Evolutionary conservation across 2,888 invertebrate genomes (phyloP).

Genomic region (Prenolepis imparis): DNA sequence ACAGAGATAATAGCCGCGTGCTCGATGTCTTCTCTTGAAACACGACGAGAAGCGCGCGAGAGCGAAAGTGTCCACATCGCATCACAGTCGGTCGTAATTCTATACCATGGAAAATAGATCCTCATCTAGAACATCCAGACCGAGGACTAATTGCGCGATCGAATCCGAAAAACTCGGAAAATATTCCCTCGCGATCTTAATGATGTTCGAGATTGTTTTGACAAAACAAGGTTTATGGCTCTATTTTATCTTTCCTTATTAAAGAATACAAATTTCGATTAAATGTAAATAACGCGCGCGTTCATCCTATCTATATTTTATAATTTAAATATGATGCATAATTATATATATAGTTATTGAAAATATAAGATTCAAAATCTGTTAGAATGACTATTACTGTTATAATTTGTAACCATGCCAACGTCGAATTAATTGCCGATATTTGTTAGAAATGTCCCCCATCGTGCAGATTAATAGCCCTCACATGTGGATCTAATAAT

Average conservation of each 20-base stretch:
- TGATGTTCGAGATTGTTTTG: neutral
- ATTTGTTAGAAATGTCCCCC: slow-evolving; percentile 31
- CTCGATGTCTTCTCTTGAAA: slow-evolving; percentile 1
- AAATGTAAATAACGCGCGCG: neutral
- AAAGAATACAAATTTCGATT: neutral
- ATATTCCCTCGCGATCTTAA: slow-evolving; percentile 15
- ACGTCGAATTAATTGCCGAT: slow-evolving; percentile 37
- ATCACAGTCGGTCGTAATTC: slow-evolving; percentile 51
- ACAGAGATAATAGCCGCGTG: slow-evolving; percentile 28
- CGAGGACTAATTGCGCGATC: slow-evolving; percentile 61
- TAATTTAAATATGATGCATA: neutral
- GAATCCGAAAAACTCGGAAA: slow-evolving; percentile 20
- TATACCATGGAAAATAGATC: slow-evolving; percentile 69
- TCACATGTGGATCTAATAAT: slow-evolving; percentile 28
- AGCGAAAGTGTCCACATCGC: slow-evolving; percentile 32
- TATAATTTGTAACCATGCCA: slow-evolving; percentile 28
- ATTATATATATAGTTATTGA: neutral
- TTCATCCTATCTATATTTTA: neutral
- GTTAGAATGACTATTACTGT: neutral
- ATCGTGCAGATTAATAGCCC: slow-evolving; percentile 25
- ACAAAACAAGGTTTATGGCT: neutral
- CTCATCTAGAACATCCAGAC: slow-evolving; percentile 50
- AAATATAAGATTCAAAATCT: neutral
- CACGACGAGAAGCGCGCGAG: neutral
- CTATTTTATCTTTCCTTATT: neutral